These are phyloP conservation scores for Neodon shergylaensis DNA, from an alignment of 2,113 vertebrate species.

Conservation along the genomic window DNA sequence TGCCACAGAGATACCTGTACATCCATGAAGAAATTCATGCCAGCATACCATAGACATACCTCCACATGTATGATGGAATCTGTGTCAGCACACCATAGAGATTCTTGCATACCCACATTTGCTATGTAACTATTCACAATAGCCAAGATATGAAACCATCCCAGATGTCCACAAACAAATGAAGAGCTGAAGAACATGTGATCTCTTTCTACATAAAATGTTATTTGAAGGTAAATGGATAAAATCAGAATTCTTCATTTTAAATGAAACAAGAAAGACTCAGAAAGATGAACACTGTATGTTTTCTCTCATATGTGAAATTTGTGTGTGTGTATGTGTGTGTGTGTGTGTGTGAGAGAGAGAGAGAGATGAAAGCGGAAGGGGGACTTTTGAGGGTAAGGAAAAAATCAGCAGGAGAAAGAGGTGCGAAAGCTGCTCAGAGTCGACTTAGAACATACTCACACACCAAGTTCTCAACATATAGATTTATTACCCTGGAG, in stretches of 20 bases:
- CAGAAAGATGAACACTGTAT: not conserved
- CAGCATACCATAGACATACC: not conserved
- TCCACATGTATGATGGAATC: not conserved
- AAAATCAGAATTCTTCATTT: not conserved
- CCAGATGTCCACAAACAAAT: not conserved
- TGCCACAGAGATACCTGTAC: not conserved
- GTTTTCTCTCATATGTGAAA: not conserved
- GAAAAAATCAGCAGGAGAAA: not conserved
- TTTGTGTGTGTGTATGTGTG: not conserved
- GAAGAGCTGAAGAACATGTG: not conserved
- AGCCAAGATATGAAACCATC: not conserved
- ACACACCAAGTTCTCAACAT: not conserved
- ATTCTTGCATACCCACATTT: not conserved
- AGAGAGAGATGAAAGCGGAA: no score
- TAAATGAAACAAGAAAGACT: not conserved
- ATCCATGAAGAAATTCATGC: not conserved
- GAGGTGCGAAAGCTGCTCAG: not conserved
- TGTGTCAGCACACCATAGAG: not conserved
- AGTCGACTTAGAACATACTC: not conserved
- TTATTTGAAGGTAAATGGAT: not conserved
- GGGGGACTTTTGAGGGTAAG: not conserved
- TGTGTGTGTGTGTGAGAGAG: not conserved
- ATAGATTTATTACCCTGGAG: not conserved
- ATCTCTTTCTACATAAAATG: not conserved
- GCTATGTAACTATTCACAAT: not conserved